Evolutionary conservation across 2,888 invertebrate genomes (phyloP).

Genomic region (Trachelus stipa): DNA sequence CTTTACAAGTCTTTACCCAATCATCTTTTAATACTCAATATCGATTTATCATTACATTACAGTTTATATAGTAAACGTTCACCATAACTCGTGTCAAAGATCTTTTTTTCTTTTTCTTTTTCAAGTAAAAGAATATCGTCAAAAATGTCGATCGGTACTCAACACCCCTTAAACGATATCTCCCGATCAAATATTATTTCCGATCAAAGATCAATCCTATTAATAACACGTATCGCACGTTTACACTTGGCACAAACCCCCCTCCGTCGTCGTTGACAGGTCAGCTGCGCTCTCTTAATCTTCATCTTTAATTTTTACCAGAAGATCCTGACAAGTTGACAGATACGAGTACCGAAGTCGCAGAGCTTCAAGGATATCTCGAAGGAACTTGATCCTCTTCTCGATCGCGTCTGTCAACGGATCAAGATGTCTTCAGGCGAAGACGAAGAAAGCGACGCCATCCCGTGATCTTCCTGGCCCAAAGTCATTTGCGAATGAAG

Average conservation of each 20-base stretch:
- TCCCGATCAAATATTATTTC: background rate
- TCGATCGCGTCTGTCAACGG: background rate
- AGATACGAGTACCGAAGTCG: background rate
- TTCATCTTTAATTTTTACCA: background rate
- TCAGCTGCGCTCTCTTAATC: background rate
- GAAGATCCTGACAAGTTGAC: background rate
- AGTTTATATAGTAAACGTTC: background rate
- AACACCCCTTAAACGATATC: background rate
- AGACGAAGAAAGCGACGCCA: background rate
- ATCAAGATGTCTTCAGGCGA: background rate
- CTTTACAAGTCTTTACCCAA: background rate
- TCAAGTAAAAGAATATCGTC: background rate
- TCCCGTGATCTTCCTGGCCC: background rate
- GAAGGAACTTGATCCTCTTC: background rate
- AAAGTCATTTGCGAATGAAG: background rate
- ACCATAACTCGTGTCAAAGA: background rate
- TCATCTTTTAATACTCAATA: background rate
- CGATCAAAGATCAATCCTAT: background rate
- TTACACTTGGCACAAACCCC: conserved; percentile 23
- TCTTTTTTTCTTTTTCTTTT: background rate
- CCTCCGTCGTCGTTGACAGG: conserved; percentile 28
- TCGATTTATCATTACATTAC: background rate
- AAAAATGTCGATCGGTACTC: background rate
- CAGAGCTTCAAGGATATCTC: background rate
- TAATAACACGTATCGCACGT: background rate